Evolutionary conservation across 2,888 invertebrate genomes (phyloP), one percentile per base, ranked within the genome.

Genomic region (Baccha elongata): DNA sequence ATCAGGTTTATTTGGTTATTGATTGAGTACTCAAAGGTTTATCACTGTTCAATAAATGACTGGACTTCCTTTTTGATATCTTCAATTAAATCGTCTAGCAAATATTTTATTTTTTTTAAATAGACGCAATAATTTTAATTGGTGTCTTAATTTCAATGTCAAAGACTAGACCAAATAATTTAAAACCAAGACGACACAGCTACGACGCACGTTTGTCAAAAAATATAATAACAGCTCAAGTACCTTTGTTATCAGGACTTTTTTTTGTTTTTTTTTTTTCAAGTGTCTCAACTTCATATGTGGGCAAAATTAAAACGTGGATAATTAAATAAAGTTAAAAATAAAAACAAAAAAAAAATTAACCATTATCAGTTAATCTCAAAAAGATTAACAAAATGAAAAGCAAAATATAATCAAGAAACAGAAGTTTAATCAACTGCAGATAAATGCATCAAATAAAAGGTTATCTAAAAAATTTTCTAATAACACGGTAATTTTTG

Each of bases 221-320:
- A n/a, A n/a, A n/a, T 52, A 5, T 3, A n/a, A n/a, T n/a, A 10
- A 10, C 10, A 52, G 11, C 2, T 32, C 29, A 50, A 50, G 17
- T 50, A 7, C 10, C 6, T 32, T 19, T 53, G 15, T 19, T 53
- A 53, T 53, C 52, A 35, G 19, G 35, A 13, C 2, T 19, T 19
- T 52, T 11, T 52, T 52, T 19, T 52, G 19, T 52, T 52, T 52
- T 52, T 32, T 32, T 32, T 32, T 11, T 17, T 52, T 29, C 15
- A 29, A 50, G 15, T 35, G 19, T n/a, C 10, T n/a, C 32, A 5
- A 23, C 13, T 8, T 4, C 29, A 32, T n/a, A n/a, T 7, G 29
- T 8, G 23, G 23, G 23, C 23, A 4, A 7, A 8, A 32, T 2
- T 32, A 32, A 32, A 8, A n/a, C 29, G 29, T 8, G 8, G 8